Conservation (phyloP, 2,797 vertebrate genomes). For the Antrozous pallidus region DNA sequence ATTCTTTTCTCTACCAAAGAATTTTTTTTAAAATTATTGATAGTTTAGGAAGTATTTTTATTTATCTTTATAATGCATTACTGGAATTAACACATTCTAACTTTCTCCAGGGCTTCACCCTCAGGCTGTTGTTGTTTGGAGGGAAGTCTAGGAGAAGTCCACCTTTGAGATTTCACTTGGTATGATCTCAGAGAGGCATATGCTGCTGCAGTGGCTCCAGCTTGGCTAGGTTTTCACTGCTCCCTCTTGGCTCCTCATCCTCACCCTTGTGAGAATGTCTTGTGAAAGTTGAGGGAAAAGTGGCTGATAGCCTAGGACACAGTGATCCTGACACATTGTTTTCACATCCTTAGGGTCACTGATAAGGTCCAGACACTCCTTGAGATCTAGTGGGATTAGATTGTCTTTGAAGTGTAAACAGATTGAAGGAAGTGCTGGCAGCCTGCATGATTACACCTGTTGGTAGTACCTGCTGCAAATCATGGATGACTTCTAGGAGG, state of each 20-base stretch:
- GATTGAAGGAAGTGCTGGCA: not conserved
- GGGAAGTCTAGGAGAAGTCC: not conserved
- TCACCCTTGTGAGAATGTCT: not conserved
- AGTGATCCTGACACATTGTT: not conserved
- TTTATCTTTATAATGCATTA: not conserved
- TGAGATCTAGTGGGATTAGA: not conserved
- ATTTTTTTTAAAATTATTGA: too few relatives aligned
- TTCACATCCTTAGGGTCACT: not conserved
- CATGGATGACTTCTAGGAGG: not conserved
- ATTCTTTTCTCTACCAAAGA: not conserved
- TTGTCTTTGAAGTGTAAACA: not conserved
- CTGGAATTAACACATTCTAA: not conserved
- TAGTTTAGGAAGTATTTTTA: not conserved
- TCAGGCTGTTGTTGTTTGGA: not conserved
- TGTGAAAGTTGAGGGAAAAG: not conserved
- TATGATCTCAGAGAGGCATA: not conserved
- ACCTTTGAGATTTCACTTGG: not conserved
- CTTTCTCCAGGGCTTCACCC: not conserved
- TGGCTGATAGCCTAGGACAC: not conserved
- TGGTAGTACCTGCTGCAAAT: not conserved
- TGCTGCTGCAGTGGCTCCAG: not conserved
- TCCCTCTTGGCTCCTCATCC: not conserved
- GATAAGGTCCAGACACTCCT: not conserved
- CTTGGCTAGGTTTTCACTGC: not conserved
- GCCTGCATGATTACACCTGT: not conserved